Conservation (phyloP, 2,113 vertebrate species). For the Delphinapterus leucas region DNA sequence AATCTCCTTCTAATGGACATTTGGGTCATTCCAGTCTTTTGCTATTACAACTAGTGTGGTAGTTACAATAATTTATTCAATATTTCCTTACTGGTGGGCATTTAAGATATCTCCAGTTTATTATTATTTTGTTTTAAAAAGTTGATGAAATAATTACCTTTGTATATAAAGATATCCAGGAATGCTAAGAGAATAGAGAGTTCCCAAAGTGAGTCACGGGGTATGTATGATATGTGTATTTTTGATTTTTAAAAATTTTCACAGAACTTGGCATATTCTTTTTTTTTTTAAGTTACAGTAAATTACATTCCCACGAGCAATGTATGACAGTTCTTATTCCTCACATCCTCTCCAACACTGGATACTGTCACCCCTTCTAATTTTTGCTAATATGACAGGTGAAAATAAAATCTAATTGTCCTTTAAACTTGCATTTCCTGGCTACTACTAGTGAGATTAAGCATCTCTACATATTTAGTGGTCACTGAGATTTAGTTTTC, state of each 20-base stretch:
- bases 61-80: neutral
- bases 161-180: neutral
- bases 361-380: neutral
- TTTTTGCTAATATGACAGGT: neutral
- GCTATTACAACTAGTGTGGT: neutral
- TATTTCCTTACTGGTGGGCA: neutral
- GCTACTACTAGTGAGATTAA: neutral
- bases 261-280: neutral
- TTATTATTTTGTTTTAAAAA: neutral
- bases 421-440: neutral
- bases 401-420: neutral
- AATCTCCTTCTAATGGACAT: neutral
- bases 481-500: neutral
- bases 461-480: neutral
- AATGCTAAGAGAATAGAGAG: neutral
- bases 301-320: neutral
- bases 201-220: neutral
- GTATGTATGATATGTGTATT: neutral
- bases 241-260: neutral
- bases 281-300: neutral
- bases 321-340: neutral
- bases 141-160: neutral
- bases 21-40: neutral
- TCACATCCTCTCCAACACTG: neutral
- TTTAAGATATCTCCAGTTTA: neutral